Percentiles rank a stretch among this genome's conserved stretches.
Evolutionary conservation across 2,797 vertebrate genomes (phyloP).

Genomic region (Dromococcyx pavoninus): DNA sequence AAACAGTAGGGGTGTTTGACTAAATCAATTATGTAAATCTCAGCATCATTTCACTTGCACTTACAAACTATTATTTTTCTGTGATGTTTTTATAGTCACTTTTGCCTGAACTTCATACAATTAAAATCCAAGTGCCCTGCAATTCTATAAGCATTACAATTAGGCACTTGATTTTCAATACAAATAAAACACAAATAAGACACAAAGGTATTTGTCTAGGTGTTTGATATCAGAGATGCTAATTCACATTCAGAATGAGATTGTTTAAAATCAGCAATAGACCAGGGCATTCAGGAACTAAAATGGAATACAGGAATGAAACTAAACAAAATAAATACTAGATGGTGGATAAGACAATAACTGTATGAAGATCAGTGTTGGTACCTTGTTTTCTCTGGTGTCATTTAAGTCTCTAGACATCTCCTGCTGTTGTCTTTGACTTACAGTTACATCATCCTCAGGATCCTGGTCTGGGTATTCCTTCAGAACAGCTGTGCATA

Average conservation of each 20-base stretch:
- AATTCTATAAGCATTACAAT: background rate
- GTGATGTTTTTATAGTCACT: background rate
- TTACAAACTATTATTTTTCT: conserved; percentile 43
- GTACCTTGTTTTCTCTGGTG: background rate
- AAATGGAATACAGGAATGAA: conserved; percentile 4
- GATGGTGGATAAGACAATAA: background rate
- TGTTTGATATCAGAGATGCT: background rate
- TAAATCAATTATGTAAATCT: conserved; percentile 44
- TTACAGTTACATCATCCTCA: background rate
- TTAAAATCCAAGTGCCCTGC: background rate
- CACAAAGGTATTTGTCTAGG: background rate
- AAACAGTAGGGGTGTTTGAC: conserved; percentile 23
- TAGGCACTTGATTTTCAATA: conserved; percentile 12
- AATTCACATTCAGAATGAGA: conserved; percentile 24
- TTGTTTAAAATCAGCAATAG: background rate
- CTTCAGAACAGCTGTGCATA: background rate
- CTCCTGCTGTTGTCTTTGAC: background rate
- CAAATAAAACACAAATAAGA: conserved; percentile 13
- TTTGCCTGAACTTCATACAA: conserved; percentile 4
- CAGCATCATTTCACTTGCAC: conserved; percentile 28
- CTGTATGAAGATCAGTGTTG: background rate
- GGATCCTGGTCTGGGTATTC: background rate
- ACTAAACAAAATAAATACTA: background rate
- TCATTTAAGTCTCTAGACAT: background rate
- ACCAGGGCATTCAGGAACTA: background rate